Conservation (phyloP, 2,113 vertebrate genomes). For the Calonectris borealis region DNA sequence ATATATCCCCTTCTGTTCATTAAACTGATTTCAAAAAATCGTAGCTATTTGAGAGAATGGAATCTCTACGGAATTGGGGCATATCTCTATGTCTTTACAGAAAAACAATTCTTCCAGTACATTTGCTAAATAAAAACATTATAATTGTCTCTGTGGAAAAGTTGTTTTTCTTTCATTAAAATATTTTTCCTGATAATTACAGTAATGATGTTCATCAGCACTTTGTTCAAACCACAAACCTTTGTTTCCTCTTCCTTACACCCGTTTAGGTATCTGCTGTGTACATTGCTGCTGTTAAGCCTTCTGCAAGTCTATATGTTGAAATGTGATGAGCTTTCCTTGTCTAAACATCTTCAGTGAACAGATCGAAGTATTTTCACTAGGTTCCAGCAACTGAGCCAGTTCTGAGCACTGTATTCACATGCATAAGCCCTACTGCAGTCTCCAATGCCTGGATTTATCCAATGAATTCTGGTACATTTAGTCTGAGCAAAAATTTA, state of each 20-base stretch:
- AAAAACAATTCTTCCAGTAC: constrained; percentile 56
- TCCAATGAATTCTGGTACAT: neutral
- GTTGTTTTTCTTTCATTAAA: constrained; percentile 8
- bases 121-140: constrained; percentile 78
- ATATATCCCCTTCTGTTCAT: constrained; percentile 37
- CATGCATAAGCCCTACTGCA: neutral
- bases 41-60: neutral
- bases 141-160: constrained; percentile 32
- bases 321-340: neutral
- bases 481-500: neutral
- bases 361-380: neutral
- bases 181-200: neutral
- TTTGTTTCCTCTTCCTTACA: neutral
- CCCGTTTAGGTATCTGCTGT: neutral
- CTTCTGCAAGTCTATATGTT: neutral
- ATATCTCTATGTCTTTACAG: constrained; percentile 47
- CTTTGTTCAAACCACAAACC: neutral
- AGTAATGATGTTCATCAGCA: neutral
- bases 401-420: neutral
- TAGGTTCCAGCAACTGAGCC: neutral
- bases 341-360: neutral
- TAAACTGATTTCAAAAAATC: constrained; percentile 33
- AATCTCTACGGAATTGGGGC: neutral
- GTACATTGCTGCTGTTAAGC: neutral
- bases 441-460: neutral